Base-by-base conservation (phyloP, 2,888 invertebrate genomes). In the Stenolophus ochropezus region DNA sequence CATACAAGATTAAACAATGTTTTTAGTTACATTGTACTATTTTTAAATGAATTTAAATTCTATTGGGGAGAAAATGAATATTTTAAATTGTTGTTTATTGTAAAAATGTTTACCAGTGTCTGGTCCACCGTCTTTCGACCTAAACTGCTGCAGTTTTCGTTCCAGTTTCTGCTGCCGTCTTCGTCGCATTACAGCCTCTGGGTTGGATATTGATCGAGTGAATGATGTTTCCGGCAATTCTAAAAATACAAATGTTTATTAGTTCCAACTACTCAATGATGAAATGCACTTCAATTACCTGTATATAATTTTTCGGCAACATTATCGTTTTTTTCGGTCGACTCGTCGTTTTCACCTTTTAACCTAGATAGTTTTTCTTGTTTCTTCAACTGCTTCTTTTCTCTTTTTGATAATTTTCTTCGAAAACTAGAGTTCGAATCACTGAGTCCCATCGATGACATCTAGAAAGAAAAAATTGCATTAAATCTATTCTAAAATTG, bases 181-280 rank as follows among this genome's bases (percentile, higher is more conserved):
- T 74, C 98, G 93, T 83, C 98, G 93, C 99, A 99, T 99, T 85
- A 99, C 99, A 83, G 98, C 98, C 91, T 99, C 99, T 1, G 99
- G 99, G 91, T 99, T 99, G 84, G 98, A 99, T 88, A 99, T 99
- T 86, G 98, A 98, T 86, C 99, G 93, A 71, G 99, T 99, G 90
- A 99, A 99, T 86, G 97, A 98, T 75, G 98, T 98, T 91, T 99
- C 98, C 23, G 99, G 99, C 85, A 99, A 90, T 91, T 98, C 98
- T 94, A 88, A 84, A 82, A 83, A 82, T 78, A 86, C 75, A 84
- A 82, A 79, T 58, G 79, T 77, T 56, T 83, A 74, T 51, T 65
- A 77, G 61, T 25, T 69, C 33, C 11, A 69, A 61, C 16, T 11
- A 71, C 65, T 80, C 71, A 18, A 61, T 21, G 23, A 27, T 33